Conservation (phyloP, 2,797 vertebrate genomes). For the Gadopsis marmoratus region DNA sequence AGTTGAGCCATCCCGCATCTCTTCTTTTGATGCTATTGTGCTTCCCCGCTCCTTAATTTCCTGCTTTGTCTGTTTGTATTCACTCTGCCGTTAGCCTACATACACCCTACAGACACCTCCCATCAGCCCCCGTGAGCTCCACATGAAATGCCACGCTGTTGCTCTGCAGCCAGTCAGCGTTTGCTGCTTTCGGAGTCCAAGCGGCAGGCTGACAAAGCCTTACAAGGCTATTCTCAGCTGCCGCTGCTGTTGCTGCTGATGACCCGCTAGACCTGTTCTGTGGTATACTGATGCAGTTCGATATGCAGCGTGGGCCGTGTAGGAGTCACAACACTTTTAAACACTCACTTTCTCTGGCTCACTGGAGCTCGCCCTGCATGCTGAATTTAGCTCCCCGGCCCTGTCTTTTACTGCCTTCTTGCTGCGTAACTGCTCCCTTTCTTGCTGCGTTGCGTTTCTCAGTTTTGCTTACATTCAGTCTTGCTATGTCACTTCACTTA, state of each 20-base stretch:
- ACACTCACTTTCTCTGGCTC: conserved; percentile 71
- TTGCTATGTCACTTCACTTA: conserved; percentile 47
- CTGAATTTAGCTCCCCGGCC: conserved; percentile 69
- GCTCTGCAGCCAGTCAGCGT: conserved; percentile 61
- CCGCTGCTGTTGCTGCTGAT: conserved; percentile 70
- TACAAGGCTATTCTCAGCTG: conserved; percentile 82
- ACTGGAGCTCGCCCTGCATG: conserved; percentile 63
- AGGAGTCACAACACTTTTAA: conserved; percentile 80
- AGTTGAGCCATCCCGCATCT: conserved; percentile 32
- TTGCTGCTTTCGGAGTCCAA: conserved; percentile 64
- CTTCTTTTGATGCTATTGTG: conserved; percentile 65
- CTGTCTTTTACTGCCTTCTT: conserved; percentile 63
- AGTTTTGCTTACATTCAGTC: conserved; percentile 60
- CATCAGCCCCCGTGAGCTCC: conserved; percentile 66
- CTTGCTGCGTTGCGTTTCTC: conserved; percentile 61
- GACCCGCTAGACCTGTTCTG: conserved; percentile 76
- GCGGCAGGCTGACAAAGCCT: conserved; percentile 73
- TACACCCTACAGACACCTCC: conserved; percentile 66
- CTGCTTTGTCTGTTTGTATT: conserved; percentile 66
- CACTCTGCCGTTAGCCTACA: conserved; percentile 58
- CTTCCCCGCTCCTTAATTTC: conserved; percentile 63
- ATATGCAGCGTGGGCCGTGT: conserved; percentile 78
- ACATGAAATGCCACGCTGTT: conserved; percentile 64
- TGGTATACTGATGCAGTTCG: conserved; percentile 76
- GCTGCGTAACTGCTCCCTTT: conserved; percentile 57